Evolutionary conservation across 2,888 invertebrate species (phyloP), one percentile per base, ranked within the genome.

Genomic region (Drosophila nr. fundita): DNA sequence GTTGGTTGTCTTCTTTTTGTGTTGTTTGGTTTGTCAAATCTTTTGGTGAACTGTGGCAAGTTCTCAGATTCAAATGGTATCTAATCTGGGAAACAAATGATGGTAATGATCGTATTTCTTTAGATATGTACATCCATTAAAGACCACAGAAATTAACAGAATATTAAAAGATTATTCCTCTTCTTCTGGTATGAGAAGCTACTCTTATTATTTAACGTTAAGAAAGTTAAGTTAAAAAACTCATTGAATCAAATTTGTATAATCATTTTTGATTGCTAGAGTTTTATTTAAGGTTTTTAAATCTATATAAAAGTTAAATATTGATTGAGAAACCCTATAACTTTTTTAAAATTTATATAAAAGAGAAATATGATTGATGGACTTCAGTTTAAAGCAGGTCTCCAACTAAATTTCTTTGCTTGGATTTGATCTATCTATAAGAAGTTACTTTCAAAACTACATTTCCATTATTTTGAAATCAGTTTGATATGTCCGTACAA

Each of bases 41-140:
- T 55, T 32, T 62, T 69, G 21, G 13, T n/a, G 15, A 45, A 1
- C 34, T 36, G n/a, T 38, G 11, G 29, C 29, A 40, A 40, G 42
- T 57, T 57, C 29, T 38, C 62, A 34, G 27, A 40, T 52, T 27
- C 38, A 52, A 65, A 52, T 40, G 27, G 34, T 38, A 61, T 70
- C 62, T 70, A 40, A 69, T 71, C 70, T 34, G 34, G 7, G 13
- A 42, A 49, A 45, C 34, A 34, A 45, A 45, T 18, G 2, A 24
- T 45, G n/a, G 0, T n/a, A n/a, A n/a, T 40, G 10, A n/a, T n/a
- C 13, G 13, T 45, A 45, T 15, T 21, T 45, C 21, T 24, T 2
- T 7, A 7, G n/a, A 13, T 2, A 3, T 32, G 6, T n/a, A 21
- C 32, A 27, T n/a, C 21, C 21, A n/a, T 36, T n/a, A 48, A 18